A percentile compares a stretch with the other conserved stretches of the same genome.
Conservation (phyloP, 2,888 invertebrate genomes). For the Drosophila hamatofila region DNA sequence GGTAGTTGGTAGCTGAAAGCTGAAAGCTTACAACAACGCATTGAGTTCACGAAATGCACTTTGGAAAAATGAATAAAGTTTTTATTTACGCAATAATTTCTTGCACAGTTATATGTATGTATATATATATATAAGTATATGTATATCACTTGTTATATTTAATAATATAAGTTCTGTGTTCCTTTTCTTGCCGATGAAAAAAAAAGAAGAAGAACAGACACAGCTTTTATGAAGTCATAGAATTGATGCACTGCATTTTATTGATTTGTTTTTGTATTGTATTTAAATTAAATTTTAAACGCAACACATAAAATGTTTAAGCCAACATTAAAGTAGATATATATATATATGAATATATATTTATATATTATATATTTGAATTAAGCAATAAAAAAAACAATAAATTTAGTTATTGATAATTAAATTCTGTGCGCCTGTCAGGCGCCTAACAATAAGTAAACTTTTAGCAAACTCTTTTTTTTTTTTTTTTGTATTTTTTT, state of each 20-base stretch:
- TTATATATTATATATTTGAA: slow-evolving; percentile 59
- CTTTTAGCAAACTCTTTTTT: slow-evolving; percentile 61
- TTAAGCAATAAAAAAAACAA: slow-evolving; percentile 75
- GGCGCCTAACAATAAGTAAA: slow-evolving; percentile 63
- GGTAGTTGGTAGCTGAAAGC: background rate
- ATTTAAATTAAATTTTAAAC: slow-evolving; percentile 76
- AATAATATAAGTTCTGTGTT: slow-evolving; percentile 29
- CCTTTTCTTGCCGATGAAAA: slow-evolving; percentile 22
- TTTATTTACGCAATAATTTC: slow-evolving; percentile 58
- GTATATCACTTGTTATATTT: slow-evolving; percentile 64
- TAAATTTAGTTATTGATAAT: slow-evolving; percentile 73
- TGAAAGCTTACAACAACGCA: slow-evolving; percentile 5
- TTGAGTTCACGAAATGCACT: slow-evolving; percentile 32
- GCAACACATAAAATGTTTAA: slow-evolving; percentile 74
- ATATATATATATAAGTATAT: slow-evolving; percentile 42
- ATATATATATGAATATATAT: slow-evolving; percentile 47
- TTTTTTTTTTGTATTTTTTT: slow-evolving; percentile 24
- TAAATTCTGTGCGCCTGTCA: slow-evolving; percentile 61
- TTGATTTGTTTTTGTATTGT: slow-evolving; percentile 57
- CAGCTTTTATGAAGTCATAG: slow-evolving; percentile 61
- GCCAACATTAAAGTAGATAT: slow-evolving; percentile 70
- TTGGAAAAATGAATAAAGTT: slow-evolving; percentile 65
- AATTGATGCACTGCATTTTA: slow-evolving; percentile 68
- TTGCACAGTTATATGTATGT: slow-evolving; percentile 40
- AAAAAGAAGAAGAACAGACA: slow-evolving; percentile 44